phyloP scores from a whole-genome alignment of 1,140 invertebrate genomes.

The Aporrectodea caliginosa region DNA sequence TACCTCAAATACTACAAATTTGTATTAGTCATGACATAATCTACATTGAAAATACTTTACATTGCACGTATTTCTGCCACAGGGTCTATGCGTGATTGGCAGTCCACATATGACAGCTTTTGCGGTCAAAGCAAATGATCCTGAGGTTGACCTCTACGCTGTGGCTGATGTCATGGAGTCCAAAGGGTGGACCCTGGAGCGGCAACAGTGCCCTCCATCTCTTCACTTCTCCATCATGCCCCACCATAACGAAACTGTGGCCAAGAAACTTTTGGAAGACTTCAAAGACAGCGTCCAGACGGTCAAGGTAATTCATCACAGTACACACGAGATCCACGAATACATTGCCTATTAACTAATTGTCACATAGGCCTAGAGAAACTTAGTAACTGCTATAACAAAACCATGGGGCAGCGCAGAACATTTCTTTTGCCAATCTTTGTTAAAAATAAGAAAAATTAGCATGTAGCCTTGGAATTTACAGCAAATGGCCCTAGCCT shows the following conservation, averaged over 20 bases:
- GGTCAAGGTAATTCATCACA: slow-evolving; percentile 58
- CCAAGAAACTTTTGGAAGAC: slow-evolving; percentile 38
- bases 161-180: slow-evolving; percentile 50
- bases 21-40: too few relatives aligned
- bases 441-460: too few relatives aligned
- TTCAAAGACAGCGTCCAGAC: slow-evolving; percentile 35
- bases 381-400: too few relatives aligned
- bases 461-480: too few relatives aligned
- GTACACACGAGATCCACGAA: too few relatives aligned
- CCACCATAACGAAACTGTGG: slow-evolving; percentile 37
- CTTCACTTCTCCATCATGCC: slow-evolving; percentile 49
- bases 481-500: too few relatives aligned
- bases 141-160: slow-evolving; percentile 46
- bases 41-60: too few relatives aligned
- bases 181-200: slow-evolving; percentile 48
- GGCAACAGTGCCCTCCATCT: slow-evolving; percentile 44
- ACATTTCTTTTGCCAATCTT: too few relatives aligned
- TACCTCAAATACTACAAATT: too few relatives aligned
- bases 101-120: slow-evolving; percentile 48
- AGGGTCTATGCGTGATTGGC: slow-evolving; percentile 36
- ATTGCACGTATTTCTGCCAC: not conserved
- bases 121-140: slow-evolving; percentile 40
- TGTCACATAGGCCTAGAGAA: too few relatives aligned
- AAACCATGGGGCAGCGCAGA: too few relatives aligned
- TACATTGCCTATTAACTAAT: too few relatives aligned